Evolutionary conservation across 2,113 vertebrate genomes (phyloP).

Genomic region (Scophthalmus maximus): DNA sequence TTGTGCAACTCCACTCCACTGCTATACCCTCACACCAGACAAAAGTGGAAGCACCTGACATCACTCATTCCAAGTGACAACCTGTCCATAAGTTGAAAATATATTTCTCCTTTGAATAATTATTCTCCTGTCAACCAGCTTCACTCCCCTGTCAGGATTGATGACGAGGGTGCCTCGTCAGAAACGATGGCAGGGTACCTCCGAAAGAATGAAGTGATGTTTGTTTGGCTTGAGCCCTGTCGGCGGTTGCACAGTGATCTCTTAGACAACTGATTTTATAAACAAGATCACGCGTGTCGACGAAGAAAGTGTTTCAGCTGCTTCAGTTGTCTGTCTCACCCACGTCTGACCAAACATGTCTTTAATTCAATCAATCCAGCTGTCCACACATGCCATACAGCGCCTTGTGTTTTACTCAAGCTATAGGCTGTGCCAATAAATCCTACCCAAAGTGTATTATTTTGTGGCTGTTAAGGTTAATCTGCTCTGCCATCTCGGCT

Average conservation of each 20-base stretch:
- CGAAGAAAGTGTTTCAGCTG: neutral
- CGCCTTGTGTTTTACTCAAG: neutral
- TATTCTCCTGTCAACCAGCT: conserved; percentile 31
- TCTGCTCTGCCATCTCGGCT: too few species aligned
- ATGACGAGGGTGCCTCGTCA: conserved; percentile 40
- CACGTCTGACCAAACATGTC: too few species aligned
- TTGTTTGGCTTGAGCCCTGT: conserved; percentile 18
- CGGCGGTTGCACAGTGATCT: conserved; percentile 8
- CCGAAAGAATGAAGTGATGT: conserved; percentile 20
- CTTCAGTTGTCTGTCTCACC: neutral
- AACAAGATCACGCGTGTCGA: neutral
- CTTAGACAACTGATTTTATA: conserved; percentile 10
- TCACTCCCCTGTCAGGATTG: conserved; percentile 43
- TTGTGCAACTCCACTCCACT: neutral
- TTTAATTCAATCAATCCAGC: neutral
- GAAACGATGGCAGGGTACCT: conserved; percentile 6
- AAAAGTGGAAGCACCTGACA: conserved; percentile 3
- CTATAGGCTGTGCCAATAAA: neutral
- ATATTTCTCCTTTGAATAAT: conserved; percentile 41
- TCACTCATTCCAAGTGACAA: conserved; percentile 33
- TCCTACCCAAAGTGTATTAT: too few species aligned
- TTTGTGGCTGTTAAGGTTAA: neutral
- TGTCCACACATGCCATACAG: neutral
- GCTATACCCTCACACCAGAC: too few species aligned
- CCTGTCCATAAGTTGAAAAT: conserved; percentile 8